A percentile compares a stretch with the other conserved stretches of the same genome.
These are phyloP conservation scores for Pyralis farinalis DNA, from an alignment of 2,888 invertebrate species.

Conservation along the genomic window DNA sequence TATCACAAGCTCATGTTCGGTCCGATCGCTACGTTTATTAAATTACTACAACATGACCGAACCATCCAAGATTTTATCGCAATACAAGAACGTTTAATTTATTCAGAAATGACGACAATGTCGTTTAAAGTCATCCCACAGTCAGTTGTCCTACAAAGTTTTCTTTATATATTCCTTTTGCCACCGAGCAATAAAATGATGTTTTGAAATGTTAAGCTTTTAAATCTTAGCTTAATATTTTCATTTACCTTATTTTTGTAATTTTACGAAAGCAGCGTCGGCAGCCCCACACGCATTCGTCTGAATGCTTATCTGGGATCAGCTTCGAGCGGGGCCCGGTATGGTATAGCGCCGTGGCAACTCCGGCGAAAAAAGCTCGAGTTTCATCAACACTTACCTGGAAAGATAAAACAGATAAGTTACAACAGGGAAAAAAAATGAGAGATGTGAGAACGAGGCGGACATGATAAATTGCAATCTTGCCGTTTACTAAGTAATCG, in stretches of 20 bases:
- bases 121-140: not conserved
- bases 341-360: slow-evolving; percentile 14
- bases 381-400: slow-evolving; percentile 72
- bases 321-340: slow-evolving; percentile 5
- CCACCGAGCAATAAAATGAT: not conserved
- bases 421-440: slow-evolving; percentile 34
- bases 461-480: slow-evolving; percentile 19
- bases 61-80: not conserved
- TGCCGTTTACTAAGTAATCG: slow-evolving; percentile 10
- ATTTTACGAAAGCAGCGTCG: not conserved
- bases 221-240: slow-evolving; percentile 1
- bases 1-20: not conserved
- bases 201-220: not conserved
- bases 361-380: slow-evolving; percentile 34
- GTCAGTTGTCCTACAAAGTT: not conserved
- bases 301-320: slow-evolving; percentile 18
- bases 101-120: slow-evolving; percentile 2
- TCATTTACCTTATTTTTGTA: slow-evolving; percentile 2
- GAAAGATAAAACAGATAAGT: slow-evolving; percentile 59
- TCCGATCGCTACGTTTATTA: not conserved
- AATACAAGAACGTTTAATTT: not conserved
- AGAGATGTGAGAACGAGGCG: slow-evolving; percentile 24
- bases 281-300: not conserved
- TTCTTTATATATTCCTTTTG: not conserved
- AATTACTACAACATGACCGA: not conserved